phyloP scores from a whole-genome alignment of 2,113 vertebrate species.

The Coptodon rendalli region DNA sequence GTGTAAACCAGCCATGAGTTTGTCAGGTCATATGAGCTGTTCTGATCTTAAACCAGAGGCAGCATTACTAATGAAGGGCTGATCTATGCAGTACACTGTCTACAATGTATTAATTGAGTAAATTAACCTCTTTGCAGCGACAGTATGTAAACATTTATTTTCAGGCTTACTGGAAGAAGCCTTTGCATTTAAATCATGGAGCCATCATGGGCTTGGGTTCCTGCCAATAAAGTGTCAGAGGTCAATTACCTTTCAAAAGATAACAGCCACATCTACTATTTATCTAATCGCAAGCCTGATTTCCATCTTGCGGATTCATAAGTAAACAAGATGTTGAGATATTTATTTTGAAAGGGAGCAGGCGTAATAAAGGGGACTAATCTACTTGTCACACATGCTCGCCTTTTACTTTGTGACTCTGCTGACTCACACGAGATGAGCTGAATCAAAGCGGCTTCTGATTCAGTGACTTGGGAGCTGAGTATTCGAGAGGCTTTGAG shows the following conservation, averaged over 20 bases:
- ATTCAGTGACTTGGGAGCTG: background rate
- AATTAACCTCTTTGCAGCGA: background rate
- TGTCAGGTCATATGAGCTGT: background rate
- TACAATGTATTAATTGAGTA: background rate
- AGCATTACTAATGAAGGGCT: background rate
- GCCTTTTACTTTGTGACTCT: constrained; percentile 5
- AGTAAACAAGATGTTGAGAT: constrained; percentile 43
- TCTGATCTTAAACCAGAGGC: background rate
- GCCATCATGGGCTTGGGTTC: constrained; percentile 12
- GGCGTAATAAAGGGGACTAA: constrained; percentile 27
- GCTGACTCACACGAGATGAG: constrained; percentile 30
- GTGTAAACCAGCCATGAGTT: background rate
- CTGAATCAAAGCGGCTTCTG: constrained; percentile 29
- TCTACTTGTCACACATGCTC: constrained; percentile 35
- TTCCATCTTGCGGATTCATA: constrained; percentile 43
- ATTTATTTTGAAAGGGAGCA: constrained; percentile 21
- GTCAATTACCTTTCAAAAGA: constrained; percentile 63
- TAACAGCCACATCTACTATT: constrained; percentile 29
- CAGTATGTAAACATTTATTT: constrained; percentile 30
- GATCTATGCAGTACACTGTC: background rate
- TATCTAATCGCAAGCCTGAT: constrained; percentile 32
- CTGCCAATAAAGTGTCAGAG: constrained; percentile 54
- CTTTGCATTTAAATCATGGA: constrained; percentile 40
- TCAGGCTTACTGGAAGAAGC: constrained; percentile 30
- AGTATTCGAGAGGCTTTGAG: background rate